Evolutionary conservation across 2,113 vertebrate species (phyloP), one percentile per base, ranked within the genome.

Genomic region (Monopterus albus): DNA sequence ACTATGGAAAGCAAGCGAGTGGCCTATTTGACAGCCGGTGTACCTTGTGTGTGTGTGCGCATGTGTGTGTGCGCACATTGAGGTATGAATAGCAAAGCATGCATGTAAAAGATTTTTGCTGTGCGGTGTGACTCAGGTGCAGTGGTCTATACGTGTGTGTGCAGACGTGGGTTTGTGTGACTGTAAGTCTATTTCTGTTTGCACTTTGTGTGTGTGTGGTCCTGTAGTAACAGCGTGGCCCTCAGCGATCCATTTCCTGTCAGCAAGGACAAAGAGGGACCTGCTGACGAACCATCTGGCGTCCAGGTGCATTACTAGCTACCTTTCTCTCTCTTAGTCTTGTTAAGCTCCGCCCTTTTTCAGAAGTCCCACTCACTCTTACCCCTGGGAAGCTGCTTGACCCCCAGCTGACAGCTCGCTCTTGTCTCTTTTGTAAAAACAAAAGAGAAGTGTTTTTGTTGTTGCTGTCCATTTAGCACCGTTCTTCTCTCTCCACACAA

Each of bases 261-360:
- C 82, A 72, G 70, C 17, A 78, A 72, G 79, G 85, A 84, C 82
- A 78, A 82, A 87, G 57, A 60, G 60, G 78, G 83, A 85, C 87
- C 83, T 88, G 85, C 88, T 82, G 90, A 85, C 78, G 82, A 68
- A 82, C 90, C 87, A 90, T 91, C 90, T 91, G 90, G 51, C 86
- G 82, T 68, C 64, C 88, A 87, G 81, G 83, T 88, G 85, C 59
- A 66, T 81, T 47, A 42, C 57, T n/a, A 1, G n/a, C 43, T 17
- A 36, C 20, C 9, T 33, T 53, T 35, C 31, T 42, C 60, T n/a
- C 38, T 63, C 55, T 51, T 58, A 23, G 28, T 60, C 29, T 38
- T 29, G 55, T 76, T 69, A 51, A n/a, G 40, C 72, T 61, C 61
- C 28, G 20, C 51, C 63, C 62, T 63, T 47, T 13, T 49, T 5